Conservation (phyloP, 2,888 invertebrate genomes). For the Pseudococcus longispinus region DNA sequence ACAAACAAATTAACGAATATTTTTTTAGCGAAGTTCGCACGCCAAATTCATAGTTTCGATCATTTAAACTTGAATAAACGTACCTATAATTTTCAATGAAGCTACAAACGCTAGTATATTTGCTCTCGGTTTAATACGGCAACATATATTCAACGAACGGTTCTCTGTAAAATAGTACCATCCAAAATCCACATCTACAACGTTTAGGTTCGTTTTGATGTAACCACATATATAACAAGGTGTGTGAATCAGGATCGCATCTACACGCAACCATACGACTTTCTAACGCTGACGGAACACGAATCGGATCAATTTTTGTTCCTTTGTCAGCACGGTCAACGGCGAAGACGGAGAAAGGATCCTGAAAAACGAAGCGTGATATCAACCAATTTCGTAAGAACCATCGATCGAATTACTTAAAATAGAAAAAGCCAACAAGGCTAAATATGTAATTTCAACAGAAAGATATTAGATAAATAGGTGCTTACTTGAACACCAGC, state of each 20-base stretch:
- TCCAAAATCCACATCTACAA: constrained; percentile 97
- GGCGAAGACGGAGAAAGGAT: constrained; percentile 84
- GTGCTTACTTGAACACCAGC: constrained; percentile 11
- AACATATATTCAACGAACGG: constrained; percentile 57
- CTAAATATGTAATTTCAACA: not conserved
- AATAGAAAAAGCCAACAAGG: not conserved
- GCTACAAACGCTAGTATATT: not conserved
- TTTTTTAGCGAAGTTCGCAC: not conserved
- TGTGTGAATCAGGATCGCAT: constrained; percentile 91
- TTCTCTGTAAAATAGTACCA: constrained; percentile 71
- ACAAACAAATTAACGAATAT: not conserved
- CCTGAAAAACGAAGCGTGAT: constrained; percentile 62
- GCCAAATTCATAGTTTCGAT: not conserved
- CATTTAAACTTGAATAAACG: not conserved
- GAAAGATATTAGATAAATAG: not conserved
- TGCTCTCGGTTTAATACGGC: not conserved
- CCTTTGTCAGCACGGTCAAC: constrained; percentile 76
- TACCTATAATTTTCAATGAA: not conserved
- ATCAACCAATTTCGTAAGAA: not conserved
- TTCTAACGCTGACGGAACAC: constrained; percentile 89
- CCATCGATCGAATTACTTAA: not conserved
- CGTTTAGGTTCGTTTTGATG: constrained; percentile 86
- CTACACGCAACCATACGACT: constrained; percentile 92
- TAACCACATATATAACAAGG: constrained; percentile 94
- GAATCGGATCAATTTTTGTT: constrained; percentile 83